Base-by-base conservation (phyloP, 2,113 vertebrate species). In the Trichomycterus rosablanca region DNA sequence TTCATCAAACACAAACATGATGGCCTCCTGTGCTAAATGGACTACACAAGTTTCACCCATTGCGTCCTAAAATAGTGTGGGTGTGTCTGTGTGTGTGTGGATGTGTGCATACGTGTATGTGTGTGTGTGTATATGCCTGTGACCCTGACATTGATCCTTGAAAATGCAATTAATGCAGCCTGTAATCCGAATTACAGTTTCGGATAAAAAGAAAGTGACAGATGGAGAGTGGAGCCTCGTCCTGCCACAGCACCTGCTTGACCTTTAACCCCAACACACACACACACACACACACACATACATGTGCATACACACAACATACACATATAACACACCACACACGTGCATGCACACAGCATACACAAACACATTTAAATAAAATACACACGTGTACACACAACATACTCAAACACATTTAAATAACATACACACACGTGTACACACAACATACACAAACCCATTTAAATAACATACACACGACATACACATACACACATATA, bases 141-240 rank as follows among this genome's bases (percentile, higher is more conserved):
- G 51, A 52, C 49, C 26, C 49, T 32, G 51, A 37, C 34, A 23
- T 23, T 37, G 52, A 54, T 12, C 39, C 40, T 0, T 44, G 24
- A 57, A 44, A 43, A 44, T 43, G 42, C 37, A 44, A 43, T 43
- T 43, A 57, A 56, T 19, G 35, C 3, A 5, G 16, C 20, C 23
- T 9, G 4, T 56, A 56, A 44, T 44, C 55, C 15, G 5, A 43
- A 26, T 43, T 58, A 58, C 40, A 58, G 39, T 58, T 43, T 58
- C 55, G 39, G 15, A 7, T 14, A 4, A 57, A 1, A 2, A 43
- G 37, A 43, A 44, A 19, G 23, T 58, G 24, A 44, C 55, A 43
- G 55, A 43, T 44, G 55, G 55, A 19, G 39, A 43, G 39, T 15
- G 10, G 40, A 30, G 39, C 15, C 39, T 44, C 12, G 23, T 44